These are phyloP conservation scores for Coracopsis vasa DNA, from an alignment of 2,113 vertebrate genomes.

Conservation along the genomic window DNA sequence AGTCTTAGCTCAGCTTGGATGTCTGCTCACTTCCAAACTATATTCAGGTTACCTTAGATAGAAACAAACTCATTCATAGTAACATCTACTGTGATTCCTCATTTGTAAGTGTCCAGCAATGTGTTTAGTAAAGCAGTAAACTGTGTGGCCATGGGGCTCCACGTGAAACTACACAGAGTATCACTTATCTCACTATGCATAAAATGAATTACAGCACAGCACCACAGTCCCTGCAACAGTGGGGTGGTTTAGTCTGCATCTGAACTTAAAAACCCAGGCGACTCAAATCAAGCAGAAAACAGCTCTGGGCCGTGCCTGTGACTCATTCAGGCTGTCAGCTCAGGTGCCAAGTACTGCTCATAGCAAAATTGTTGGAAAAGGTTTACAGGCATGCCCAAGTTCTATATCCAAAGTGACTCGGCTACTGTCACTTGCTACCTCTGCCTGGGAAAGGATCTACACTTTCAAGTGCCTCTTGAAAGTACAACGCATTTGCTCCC, in stretches of 20 bases:
- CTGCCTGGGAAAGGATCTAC: neutral
- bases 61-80: neutral
- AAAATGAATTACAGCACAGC: rapidly evolving
- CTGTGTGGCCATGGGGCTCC: rapidly evolving
- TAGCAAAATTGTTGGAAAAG: neutral
- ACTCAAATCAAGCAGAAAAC: neutral
- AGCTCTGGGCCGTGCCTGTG: rapidly evolving
- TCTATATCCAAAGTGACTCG: neutral
- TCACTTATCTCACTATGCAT: neutral
- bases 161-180: neutral
- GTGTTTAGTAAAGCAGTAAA: neutral
- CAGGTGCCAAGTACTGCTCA: neutral
- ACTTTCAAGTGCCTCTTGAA: rapidly evolving
- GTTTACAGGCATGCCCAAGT: neutral
- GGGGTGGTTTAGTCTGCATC: neutral
- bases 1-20: neutral
- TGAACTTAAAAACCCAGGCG: neutral
- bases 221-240: neutral
- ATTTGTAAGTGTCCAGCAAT: neutral
- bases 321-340: neutral
- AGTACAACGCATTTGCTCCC: rapidly evolving
- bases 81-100: neutral
- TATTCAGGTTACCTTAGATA: neutral
- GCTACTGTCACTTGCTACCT: neutral
- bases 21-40: neutral